phyloP scores from a whole-genome alignment of 2,888 invertebrate species.

The Ectropis crepuscularia region DNA sequence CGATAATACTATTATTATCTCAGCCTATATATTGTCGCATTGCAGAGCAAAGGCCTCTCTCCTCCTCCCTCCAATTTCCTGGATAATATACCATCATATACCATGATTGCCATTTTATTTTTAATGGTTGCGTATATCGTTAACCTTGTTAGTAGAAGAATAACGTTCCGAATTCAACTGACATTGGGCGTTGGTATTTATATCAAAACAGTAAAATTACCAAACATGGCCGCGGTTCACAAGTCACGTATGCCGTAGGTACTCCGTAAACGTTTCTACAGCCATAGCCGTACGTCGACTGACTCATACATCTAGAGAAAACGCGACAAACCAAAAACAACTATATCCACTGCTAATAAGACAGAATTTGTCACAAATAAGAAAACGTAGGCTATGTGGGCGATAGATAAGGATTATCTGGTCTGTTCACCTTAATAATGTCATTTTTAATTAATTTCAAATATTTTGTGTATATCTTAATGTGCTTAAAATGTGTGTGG shows the following conservation, averaged over 20 bases:
- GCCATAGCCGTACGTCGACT: constrained; percentile 58
- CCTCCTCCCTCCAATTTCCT: no score
- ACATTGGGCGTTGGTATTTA: constrained; percentile 49
- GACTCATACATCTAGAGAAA: constrained; percentile 58
- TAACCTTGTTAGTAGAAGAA: constrained; percentile 21
- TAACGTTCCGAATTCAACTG: constrained; percentile 34
- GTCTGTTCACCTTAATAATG: constrained; percentile 46
- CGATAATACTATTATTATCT: no score
- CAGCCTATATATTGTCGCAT: no score
- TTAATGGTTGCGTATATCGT: constrained; percentile 8
- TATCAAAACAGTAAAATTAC: constrained; percentile 63
- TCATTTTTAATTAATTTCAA: constrained; percentile 39
- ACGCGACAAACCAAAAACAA: constrained; percentile 44
- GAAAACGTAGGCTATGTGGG: constrained; percentile 55
- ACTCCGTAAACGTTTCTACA: constrained; percentile 57
- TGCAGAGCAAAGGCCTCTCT: no score
- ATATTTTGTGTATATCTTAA: constrained; percentile 30
- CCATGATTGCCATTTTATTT: constrained; percentile 4
- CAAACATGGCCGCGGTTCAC: constrained; percentile 62
- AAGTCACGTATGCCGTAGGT: constrained; percentile 54
- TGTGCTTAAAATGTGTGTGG: constrained; percentile 20
- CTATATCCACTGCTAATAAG: constrained; percentile 48
- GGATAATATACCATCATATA: not conserved
- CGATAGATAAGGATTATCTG: constrained; percentile 68
- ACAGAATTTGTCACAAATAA: constrained; percentile 37